Base-by-base conservation (phyloP, 2,113 vertebrate species). In the Trichomycterus rosablanca region DNA sequence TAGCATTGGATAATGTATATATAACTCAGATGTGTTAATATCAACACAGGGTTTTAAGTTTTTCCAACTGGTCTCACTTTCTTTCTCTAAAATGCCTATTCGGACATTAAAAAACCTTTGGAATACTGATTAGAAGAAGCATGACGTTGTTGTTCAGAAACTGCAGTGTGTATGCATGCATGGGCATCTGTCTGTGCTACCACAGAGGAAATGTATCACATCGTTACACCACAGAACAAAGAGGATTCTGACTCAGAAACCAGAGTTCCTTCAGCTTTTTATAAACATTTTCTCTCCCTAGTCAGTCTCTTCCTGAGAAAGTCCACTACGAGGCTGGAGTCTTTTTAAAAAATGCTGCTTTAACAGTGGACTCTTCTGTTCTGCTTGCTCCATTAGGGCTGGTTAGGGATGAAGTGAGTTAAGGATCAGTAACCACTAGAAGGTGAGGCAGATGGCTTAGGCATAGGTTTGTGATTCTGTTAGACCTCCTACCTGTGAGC, bases 401-500 rank as follows among this genome's bases (percentile, higher is more conserved):
- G 46, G 34, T 10, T 24, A 30, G 20, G 35, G 48, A 24, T 55
- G 63, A 43, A 34, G 45, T 64, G 53, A 39, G 78, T 74, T 74
- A 58, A 49, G 71, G 81, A 71, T 80, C 78, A 80, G 44, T 34
- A 54, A 71, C 66, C 45, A 60, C 28, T 70, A 30, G 67, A 59
- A 60, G 52, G 34, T 40, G 43, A 72, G 70, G 53, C 19, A 18
- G 52, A 42, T 20, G 37, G 8, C 39, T 56, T 67, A 45, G 71
- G 72, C 68, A 63, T 15, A 46, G 20, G 63, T 54, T 73, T 56
- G 68, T 65, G 67, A 63, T 23, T 35, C 20, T 71, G 42, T 32
- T 55, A 28, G 59, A 75, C 70, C 73, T 75, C 76, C 81, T 64
- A 73, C 77, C 59, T 77, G 69, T 62, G n/a, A 57, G 39, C n/a